phyloP scores from a whole-genome alignment of 2,797 vertebrate species.

The Pangasius sanitwongsei region DNA sequence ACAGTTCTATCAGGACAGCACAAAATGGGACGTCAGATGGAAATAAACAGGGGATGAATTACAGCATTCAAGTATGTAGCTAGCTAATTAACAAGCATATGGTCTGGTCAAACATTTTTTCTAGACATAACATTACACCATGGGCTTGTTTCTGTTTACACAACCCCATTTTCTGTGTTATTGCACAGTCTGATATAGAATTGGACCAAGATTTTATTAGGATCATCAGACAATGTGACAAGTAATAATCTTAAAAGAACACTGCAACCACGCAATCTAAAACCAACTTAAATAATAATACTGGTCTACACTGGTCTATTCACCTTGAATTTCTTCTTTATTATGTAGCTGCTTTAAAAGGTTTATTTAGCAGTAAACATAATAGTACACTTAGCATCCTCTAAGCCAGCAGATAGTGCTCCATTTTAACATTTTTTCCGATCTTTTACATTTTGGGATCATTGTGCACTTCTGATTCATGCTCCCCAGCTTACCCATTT shows the following conservation, averaged over 20 bases:
- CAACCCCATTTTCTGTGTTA: neutral
- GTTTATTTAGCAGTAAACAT: neutral
- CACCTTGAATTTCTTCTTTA: neutral
- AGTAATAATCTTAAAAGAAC: neutral
- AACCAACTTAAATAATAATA: neutral
- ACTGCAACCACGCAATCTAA: neutral
- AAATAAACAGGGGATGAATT: neutral
- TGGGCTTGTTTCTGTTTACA: neutral
- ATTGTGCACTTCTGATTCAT: neutral
- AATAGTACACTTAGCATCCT: neutral
- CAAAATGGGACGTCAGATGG: neutral
- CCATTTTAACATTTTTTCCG: neutral
- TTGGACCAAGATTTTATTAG: neutral
- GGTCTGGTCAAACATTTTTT: neutral
- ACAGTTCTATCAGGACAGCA: neutral
- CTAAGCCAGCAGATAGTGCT: neutral
- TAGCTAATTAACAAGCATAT: conserved; percentile 2
- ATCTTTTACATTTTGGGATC: neutral
- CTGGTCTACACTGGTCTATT: neutral
- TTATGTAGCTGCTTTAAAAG: neutral
- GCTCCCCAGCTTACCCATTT: neutral
- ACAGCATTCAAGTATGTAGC: neutral
- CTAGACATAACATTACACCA: neutral
- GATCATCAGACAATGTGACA: neutral
- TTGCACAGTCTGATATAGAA: neutral